A percentile compares a stretch with the other conserved stretches of the same genome.
Evolutionary conservation across 2,113 vertebrate genomes (phyloP).

Genomic region (Bubo blakistoni): DNA sequence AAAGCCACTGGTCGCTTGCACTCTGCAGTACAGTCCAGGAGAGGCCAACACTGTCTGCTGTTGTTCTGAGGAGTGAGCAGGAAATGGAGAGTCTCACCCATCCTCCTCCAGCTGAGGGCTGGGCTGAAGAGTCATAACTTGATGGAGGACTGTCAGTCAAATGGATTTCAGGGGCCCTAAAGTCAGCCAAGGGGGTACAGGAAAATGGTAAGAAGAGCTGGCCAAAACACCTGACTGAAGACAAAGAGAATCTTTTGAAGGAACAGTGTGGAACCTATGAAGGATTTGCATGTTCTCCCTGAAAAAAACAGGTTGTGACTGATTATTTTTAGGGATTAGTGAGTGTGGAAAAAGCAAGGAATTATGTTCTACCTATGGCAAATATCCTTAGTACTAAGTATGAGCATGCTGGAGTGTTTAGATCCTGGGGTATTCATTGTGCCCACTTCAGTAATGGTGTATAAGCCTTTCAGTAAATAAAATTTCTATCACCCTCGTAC

Average conservation of each 20-base stretch:
- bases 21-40: rapidly evolving
- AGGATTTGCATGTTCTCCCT: background rate
- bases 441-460: background rate
- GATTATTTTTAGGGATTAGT: background rate
- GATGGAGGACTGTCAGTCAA: background rate
- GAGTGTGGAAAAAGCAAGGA: background rate
- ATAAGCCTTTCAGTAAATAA: background rate
- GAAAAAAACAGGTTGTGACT: background rate
- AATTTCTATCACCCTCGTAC: background rate
- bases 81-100: background rate
- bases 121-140: rapidly evolving
- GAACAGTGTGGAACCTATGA: background rate
- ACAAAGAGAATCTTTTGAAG: background rate
- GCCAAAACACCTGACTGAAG: background rate
- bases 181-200: background rate
- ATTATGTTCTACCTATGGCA: background rate
- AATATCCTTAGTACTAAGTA: background rate
- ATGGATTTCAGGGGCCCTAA: background rate
- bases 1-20: background rate
- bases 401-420: background rate
- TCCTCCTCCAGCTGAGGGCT: background rate
- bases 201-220: background rate
- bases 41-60: background rate
- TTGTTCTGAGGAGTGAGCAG: background rate
- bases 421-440: background rate